A percentile compares a stretch with the other conserved stretches of the same genome.
These are phyloP conservation scores for Rosalia funebris DNA, from an alignment of 2,888 invertebrate species.

Conservation along the genomic window DNA sequence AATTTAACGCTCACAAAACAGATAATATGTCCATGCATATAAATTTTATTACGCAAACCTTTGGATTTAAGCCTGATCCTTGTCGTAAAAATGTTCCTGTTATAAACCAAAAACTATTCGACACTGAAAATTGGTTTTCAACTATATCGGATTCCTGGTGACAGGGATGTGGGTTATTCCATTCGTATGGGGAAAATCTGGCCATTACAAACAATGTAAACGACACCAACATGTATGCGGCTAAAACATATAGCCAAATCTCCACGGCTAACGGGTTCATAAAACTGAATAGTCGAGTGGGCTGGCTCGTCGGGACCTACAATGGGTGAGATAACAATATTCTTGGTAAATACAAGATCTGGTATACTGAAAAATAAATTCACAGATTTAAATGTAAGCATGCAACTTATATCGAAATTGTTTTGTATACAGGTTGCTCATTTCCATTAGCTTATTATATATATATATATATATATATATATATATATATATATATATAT, in stretches of 20 bases:
- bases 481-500: too few species aligned
- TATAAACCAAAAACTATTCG: conserved; percentile 92
- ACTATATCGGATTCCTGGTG: conserved; percentile 84
- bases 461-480: too few species aligned
- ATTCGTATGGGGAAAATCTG: conserved; percentile 95
- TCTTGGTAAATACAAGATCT: conserved; percentile 18
- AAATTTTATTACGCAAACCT: conserved; percentile 66
- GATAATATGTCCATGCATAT: conserved; percentile 20
- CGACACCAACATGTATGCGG: conserved; percentile 93
- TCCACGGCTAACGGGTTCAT: conserved; percentile 95
- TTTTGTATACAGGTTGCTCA: neutral
- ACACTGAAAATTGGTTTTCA: conserved; percentile 96
- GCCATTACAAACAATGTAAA: conserved; percentile 96
- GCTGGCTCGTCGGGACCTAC: conserved; percentile 89
- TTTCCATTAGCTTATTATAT: neutral
- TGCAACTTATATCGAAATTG: neutral
- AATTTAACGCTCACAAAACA: neutral
- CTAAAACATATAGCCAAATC: conserved; percentile 95
- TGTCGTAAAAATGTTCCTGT: conserved; percentile 89
- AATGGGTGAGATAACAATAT: conserved; percentile 38
- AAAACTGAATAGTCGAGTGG: conserved; percentile 91
- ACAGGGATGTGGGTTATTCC: conserved; percentile 86
- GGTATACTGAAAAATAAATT: conserved; percentile 7
- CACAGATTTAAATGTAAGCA: conserved; percentile 5
- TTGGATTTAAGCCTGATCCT: conserved; percentile 86